Evolutionary conservation across 2,888 invertebrate genomes (phyloP), one percentile per base, ranked within the genome.

Genomic region (Eumerus sabulonum): DNA sequence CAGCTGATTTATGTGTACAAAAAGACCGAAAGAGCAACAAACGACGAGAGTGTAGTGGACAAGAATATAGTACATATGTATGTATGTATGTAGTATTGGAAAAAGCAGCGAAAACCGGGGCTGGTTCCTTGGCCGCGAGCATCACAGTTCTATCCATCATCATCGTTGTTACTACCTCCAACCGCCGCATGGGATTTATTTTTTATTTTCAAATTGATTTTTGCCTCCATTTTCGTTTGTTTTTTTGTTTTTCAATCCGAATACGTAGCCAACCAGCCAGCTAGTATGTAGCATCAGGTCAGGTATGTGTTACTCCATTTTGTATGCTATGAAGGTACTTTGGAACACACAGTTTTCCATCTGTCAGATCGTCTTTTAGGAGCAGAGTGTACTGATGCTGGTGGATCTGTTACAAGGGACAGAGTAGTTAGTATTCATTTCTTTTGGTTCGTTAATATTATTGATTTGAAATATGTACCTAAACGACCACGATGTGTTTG

Each of bases 1-100:
- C 79, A 79, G 79, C 79, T 79, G 74, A 70, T 79, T 82, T 62
- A 67, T 70, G 62, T 63, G 74, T 82, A 66, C 62, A 64, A 68
- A 59, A 79, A 56, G 17, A 12, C 1, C 50, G 36, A 48, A 60
- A 27, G 7, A 27, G 27, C 27, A 27, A 27, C 27, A 2, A 7
- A 27, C n/a, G n/a, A n/a, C n/a, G 27, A 27, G 16, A 19, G 40
- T 27, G 45, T 45, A 18, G 36, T 54, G 47, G 42, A 36, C 51
- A 44, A 19, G 35, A 57, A 14, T n/a, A n/a, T n/a, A n/a, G n/a
- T n/a, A n/a, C n/a, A n/a, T n/a, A n/a, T n/a, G n/a, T n/a, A n/a
- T n/a, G n/a, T n/a, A n/a, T n/a, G n/a, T n/a, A n/a, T n/a, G n/a
- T n/a, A n/a, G n/a, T n/a, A n/a, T n/a, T n/a, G n/a, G n/a, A n/a